phyloP scores from a whole-genome alignment of 2,113 vertebrate genomes.

The Heterotilapia buettikoferi region DNA sequence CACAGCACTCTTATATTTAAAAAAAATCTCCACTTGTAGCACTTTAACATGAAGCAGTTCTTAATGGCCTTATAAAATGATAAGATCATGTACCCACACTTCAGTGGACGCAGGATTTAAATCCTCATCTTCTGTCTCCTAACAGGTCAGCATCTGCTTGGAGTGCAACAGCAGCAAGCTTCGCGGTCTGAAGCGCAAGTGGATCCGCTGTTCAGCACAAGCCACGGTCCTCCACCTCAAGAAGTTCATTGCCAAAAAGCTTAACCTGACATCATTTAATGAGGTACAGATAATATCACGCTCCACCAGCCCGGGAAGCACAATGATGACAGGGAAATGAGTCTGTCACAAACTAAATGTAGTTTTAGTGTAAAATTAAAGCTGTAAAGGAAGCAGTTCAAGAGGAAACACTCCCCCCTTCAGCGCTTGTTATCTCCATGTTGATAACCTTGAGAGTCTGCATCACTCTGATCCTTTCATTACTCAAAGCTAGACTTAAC shows the following conservation, averaged over 20 bases:
- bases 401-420: neutral
- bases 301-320: neutral
- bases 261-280: conserved; percentile 97
- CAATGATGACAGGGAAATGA: neutral
- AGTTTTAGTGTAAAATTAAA: neutral
- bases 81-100: neutral
- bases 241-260: conserved; percentile 99
- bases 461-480: neutral
- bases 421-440: neutral
- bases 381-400: neutral
- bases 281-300: conserved; percentile 76
- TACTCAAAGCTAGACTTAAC: neutral
- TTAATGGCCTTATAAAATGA: neutral
- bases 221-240: conserved; percentile 97
- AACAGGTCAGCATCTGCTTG: conserved; percentile 96
- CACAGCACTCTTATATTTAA: neutral
- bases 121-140: neutral
- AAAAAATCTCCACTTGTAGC: neutral
- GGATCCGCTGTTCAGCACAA: conserved; percentile 98
- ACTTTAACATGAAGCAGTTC: neutral
- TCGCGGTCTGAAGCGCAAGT: conserved; percentile 92
- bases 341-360: neutral
- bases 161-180: conserved; percentile 99
- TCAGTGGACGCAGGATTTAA: neutral
- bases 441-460: neutral